Evolutionary conservation across 2,797 vertebrate species (phyloP), one percentile per base, ranked within the genome.

Genomic region (Gambelia wislizenii): DNA sequence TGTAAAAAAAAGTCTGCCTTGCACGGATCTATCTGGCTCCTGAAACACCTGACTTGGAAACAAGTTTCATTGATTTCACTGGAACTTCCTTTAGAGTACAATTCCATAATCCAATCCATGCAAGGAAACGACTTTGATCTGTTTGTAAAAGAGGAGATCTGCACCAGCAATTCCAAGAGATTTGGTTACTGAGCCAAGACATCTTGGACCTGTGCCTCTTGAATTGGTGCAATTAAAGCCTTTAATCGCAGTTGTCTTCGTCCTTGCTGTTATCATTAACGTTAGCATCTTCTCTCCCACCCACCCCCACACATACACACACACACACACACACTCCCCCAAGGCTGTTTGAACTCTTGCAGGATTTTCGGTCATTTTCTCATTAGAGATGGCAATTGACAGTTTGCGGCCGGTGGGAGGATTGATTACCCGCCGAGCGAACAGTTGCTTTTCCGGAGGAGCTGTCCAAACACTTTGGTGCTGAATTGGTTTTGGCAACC

Each of bases 401-500:
- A 92, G 78, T 83, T 84, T 79, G 91, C 90, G 89, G 88, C 91
- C 93, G 70, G 85, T 16, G 80, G 90, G 64, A 84, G 85, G 84
- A 95, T 91, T 83, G 91, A 93, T 93, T 39, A 79, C 61, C n/a
- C 56, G 18, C 84, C 39, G 56, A 67, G 52, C 52, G 1, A 30
- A 78, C 52, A 54, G 0, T 87, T 84, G 44, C 33, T 0, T 1
- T 56, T 89, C 85, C 77, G 59, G 12, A 3, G 86, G 93, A 91
- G 88, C 95, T 96, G 92, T 96, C 93, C 95, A 90, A n/a, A 13
- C 69, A 85, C n/a, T 6, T 52, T 70, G 86, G 94, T 95, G 85
- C 95, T 96, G 93, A 95, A 94, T 36, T 89, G 82, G 72, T 30
- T 42, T 87, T 89, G 88, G 86, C 87, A 76, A 69, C 85, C 56